A percentile compares a stretch with the other conserved stretches of the same genome.
These are phyloP conservation scores for Microtus ochrogaster DNA, from an alignment of 2,113 vertebrate genomes.

Conservation along the genomic window DNA sequence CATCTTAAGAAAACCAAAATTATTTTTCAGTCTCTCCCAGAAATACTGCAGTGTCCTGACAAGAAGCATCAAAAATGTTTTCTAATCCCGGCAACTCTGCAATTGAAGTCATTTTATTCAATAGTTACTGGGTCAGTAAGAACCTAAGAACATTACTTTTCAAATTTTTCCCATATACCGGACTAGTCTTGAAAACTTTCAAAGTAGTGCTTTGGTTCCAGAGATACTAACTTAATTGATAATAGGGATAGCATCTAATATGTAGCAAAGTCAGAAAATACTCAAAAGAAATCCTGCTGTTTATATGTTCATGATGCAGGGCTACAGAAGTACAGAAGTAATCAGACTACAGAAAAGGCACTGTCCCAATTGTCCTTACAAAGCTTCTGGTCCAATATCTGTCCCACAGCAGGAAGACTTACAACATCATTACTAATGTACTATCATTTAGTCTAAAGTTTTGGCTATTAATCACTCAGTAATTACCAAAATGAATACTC, in stretches of 20 bases:
- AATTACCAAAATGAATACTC: constrained; percentile 35
- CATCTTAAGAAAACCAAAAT: constrained; percentile 48
- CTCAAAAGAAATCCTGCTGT: constrained; percentile 11
- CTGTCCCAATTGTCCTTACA: neutral
- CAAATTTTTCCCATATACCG: neutral
- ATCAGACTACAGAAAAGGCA: neutral
- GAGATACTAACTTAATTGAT: constrained; percentile 54
- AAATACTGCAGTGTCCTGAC: neutral
- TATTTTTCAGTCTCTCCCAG: constrained; percentile 31
- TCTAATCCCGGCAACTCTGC: neutral
- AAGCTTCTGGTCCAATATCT: neutral
- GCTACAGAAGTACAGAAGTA: constrained; percentile 32
- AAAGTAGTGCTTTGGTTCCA: neutral
- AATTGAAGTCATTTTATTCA: constrained; percentile 39
- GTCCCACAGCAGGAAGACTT: neutral
- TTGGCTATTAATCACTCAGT: neutral
- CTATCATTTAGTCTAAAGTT: neutral
- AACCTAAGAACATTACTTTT: neutral
- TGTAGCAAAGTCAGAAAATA: constrained; percentile 12
- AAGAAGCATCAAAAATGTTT: neutral
- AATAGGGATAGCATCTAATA: neutral
- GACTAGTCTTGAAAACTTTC: constrained; percentile 37
- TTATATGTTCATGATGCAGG: neutral
- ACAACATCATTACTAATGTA: neutral
- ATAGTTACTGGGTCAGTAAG: constrained; percentile 42